Conservation (phyloP, 2,888 invertebrate genomes). For the Lottia scabra region DNA sequence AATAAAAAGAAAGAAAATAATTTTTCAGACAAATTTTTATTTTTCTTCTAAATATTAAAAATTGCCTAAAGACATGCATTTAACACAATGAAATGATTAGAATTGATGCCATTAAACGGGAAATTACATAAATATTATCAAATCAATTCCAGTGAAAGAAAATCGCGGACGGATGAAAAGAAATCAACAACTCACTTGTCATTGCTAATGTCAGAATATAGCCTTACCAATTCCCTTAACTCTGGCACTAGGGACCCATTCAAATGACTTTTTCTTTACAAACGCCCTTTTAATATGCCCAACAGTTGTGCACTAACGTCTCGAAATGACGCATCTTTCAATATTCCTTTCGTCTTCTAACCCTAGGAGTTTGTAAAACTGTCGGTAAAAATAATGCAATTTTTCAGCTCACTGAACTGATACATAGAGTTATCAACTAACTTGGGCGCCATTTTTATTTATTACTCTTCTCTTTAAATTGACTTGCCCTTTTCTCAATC, state of each 20-base stretch:
- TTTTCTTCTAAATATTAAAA: too few species aligned
- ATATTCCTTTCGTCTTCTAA: conserved; percentile 1
- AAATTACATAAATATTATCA: conserved; percentile 6
- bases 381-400: conserved; percentile 23
- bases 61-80: too few species aligned
- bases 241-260: conserved; percentile 15
- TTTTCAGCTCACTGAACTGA: conserved; percentile 21
- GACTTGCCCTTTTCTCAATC: conserved; percentile 3
- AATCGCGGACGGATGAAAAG: background rate
- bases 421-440: conserved; percentile 15
- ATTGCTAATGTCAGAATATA: background rate
- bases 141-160: conserved; percentile 3
- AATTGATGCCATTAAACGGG: background rate
- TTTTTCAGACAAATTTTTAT: too few species aligned
- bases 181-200: conserved; percentile 4
- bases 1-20: too few species aligned
- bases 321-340: conserved; percentile 1
- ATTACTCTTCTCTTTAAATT: conserved; percentile 3
- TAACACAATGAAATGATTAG: background rate
- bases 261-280: conserved; percentile 19
- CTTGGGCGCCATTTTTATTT: background rate
- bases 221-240: conserved; percentile 4
- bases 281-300: conserved; percentile 22
- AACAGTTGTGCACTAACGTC: conserved; percentile 14
- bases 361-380: conserved; percentile 9